A percentile compares a stretch with the other conserved stretches of the same genome.
phyloP scores from a whole-genome alignment of 2,797 vertebrate genomes.

The Enoplosus armatus region DNA sequence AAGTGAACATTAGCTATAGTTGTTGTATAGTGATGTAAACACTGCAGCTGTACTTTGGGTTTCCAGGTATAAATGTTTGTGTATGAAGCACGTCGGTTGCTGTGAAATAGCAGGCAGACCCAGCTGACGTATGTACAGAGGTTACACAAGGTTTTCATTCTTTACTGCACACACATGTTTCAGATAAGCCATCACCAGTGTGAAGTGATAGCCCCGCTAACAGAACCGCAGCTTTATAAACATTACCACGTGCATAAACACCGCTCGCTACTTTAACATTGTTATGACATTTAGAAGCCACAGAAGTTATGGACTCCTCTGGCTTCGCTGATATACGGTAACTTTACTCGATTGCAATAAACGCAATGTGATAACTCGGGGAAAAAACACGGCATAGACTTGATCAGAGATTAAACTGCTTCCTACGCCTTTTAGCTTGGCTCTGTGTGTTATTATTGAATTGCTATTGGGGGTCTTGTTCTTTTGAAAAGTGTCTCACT shows the following conservation, averaged over 20 bases:
- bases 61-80: neutral
- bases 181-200: slow-evolving; percentile 21
- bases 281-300: slow-evolving; percentile 53
- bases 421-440: neutral
- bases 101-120: neutral
- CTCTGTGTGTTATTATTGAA: neutral
- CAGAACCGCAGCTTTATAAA: slow-evolving; percentile 53
- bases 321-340: neutral
- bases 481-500: neutral
- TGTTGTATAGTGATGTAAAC: neutral
- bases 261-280: slow-evolving; percentile 30
- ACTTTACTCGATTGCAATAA: neutral
- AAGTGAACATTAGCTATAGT: neutral
- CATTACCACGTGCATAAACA: slow-evolving; percentile 52
- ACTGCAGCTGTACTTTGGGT: neutral
- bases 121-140: neutral
- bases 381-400: neutral
- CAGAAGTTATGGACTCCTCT: slow-evolving; percentile 32
- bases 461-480: neutral
- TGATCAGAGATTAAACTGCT: neutral
- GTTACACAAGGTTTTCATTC: slow-evolving; percentile 15
- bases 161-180: slow-evolving; percentile 33
- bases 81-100: neutral
- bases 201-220: slow-evolving; percentile 27
- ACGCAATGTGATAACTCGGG: neutral